Evolutionary conservation across 2,888 invertebrate genomes (phyloP), one percentile per base, ranked within the genome.

Genomic region (Epistrophe eligans): DNA sequence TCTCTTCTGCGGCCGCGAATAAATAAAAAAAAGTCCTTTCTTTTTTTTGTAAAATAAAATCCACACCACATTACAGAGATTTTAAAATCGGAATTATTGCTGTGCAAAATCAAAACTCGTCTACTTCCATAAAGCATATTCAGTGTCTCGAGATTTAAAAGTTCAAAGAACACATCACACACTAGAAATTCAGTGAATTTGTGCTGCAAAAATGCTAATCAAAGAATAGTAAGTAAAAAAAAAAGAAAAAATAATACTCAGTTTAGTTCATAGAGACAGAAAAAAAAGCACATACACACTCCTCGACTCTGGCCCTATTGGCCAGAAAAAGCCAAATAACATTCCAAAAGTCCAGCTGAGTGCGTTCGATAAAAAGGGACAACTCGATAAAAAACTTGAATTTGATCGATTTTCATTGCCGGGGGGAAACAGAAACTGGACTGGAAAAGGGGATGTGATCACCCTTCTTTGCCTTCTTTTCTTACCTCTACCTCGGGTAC

Each of bases 151-250:
- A 66, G 10, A 66, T 52, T 28, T 19, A 72, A 74, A 83, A 19
- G 62, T 87, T 38, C 11, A 64, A 55, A 76, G 9, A 67, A 50
- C 35, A 67, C 67, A 32, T 35, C 45, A 24, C 55, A 58, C 15
- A 52, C 40, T 35, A 71, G 35, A 73, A 79, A 76, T 62, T 83
- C 48, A 67, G 79, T 87, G 79, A 87, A 87, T 60, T 82, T 76
- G 87, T 87, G 87, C 87, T 87, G 87, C 83, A 83, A 87, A 82
- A 87, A 87, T 87, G 87, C 74, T 87, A 76, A 87, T 87, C 83
- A 87, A 87, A 87, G 87, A 87, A 87, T 87, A 50, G 87, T 87
- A 87, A 87, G 87, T 87, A 83, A 66, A 58, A 77, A 57, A 85
- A 71, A 52, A 70, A 66, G 50, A 79, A 48, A 72, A 50, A 71